Conservation (phyloP, 2,888 invertebrate species). For the Sericinus montela region DNA sequence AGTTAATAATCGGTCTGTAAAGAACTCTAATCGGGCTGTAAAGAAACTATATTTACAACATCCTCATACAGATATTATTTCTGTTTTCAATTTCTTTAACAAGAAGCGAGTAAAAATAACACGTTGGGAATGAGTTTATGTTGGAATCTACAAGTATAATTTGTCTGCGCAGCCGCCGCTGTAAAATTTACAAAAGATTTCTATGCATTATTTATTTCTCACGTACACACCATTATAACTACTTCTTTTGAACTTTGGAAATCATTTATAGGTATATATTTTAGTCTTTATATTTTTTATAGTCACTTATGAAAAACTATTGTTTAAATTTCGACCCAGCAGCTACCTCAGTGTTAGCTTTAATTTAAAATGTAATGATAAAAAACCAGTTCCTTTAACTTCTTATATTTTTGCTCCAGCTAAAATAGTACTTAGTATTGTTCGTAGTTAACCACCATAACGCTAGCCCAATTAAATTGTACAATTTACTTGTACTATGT, state of each 20-base stretch:
- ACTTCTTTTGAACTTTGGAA: constrained; percentile 63
- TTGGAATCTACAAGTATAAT: constrained; percentile 70
- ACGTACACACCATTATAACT: constrained; percentile 69
- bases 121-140: constrained; percentile 35
- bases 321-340: no score
- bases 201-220: constrained; percentile 70
- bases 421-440: not conserved
- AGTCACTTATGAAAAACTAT: no score
- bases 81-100: not conserved
- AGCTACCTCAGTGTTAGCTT: no score
- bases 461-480: constrained; percentile 8
- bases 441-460: constrained; percentile 7
- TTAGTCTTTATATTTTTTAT: no score
- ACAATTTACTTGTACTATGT: not conserved
- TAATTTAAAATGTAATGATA: no score
- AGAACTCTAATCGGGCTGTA: no score
- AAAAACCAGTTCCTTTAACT: no score
- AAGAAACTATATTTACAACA: no score
- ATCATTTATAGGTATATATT: constrained; percentile 53
- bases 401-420: no score
- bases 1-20: no score
- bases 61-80: not conserved
- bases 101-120: constrained; percentile 22
- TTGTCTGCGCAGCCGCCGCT: constrained; percentile 46
- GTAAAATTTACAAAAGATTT: constrained; percentile 69